phyloP scores from a whole-genome alignment of 2,797 vertebrate genomes.

The Nothura maculosa region DNA sequence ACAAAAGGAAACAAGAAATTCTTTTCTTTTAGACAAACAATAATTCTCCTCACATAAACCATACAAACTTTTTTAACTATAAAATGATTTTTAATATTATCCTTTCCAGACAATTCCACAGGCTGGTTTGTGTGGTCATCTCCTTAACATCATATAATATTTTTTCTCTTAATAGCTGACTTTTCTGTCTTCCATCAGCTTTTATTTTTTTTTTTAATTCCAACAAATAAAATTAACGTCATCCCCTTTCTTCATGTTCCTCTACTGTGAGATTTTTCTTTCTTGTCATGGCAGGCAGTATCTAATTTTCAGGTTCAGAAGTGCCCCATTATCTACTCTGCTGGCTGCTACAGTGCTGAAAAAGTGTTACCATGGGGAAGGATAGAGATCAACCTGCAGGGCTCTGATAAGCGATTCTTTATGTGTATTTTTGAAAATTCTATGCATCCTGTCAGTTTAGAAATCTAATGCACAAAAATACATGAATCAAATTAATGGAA shows the following conservation, averaged over 20 bases:
- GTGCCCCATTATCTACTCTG: conserved; percentile 53
- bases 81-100: background rate
- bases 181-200: background rate
- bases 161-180: background rate
- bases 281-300: conserved; percentile 28
- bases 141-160: accelerated
- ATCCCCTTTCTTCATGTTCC: background rate
- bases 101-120: background rate
- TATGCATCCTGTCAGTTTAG: background rate
- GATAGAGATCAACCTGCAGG: conserved; percentile 53
- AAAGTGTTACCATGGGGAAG: conserved; percentile 58
- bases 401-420: conserved; percentile 51
- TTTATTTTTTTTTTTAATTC: accelerated
- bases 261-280: background rate
- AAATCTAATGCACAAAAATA: background rate
- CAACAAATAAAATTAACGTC: background rate
- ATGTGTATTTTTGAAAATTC: conserved; percentile 35
- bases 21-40: background rate
- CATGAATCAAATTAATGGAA: background rate
- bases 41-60: background rate
- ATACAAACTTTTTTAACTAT: background rate
- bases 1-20: background rate
- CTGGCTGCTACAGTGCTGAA: conserved; percentile 37
- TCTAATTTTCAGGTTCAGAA: conserved; percentile 69
- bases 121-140: background rate